Evolutionary conservation across 2,888 invertebrate species (phyloP), one percentile per base, ranked within the genome.

Genomic region (Limnephilus marmoratus): DNA sequence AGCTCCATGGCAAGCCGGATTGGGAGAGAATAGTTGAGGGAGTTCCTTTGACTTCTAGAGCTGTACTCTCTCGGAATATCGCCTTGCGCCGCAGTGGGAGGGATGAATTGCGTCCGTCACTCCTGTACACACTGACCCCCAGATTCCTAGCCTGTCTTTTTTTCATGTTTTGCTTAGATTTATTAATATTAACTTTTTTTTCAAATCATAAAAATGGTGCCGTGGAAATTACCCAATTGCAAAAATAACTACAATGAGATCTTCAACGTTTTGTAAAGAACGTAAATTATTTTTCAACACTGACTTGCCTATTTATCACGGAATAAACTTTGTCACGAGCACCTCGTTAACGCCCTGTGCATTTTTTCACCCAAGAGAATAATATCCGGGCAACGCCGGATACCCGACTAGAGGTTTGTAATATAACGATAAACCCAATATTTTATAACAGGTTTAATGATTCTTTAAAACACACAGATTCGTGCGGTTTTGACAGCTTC

Each of bases 381-480:
- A 24, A 68, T 68, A 68, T 68, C 68, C 68, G 68, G 68, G 68
- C 68, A n/a, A 68, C 68, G 68, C 68, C 68, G 68, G 68, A 68
- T 68, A 68, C 68, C 68, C 68, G 68, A 68, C 68, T 68, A 18
- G 24, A 68, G 68, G 68, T n/a, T 68, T 24, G n/a, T 68, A 68
- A 68, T 68, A 68, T 9, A n/a, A 68, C 68, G 68, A 68, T n/a
- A n/a, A 68, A 68, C 24, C 68, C 68, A 68, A 68, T 68, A 68
- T 68, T 68, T 68, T 68, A 68, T 68, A 68, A 68, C 68, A 68
- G 68, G n/a, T 68, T 68, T 68, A 68, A 68, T 68, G 68, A 68
- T 68, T 24, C 24, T 68, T n/a, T 68, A 68, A 68, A 68, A 68
- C 68, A 68, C 68, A 68, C 68, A 68, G 68, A 68, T 68, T 68